Evolutionary conservation across 30 jellyfish, hydroid and myxozoan species (phyloP).

Genomic region (Chrysaora quinquecirrha): DNA sequence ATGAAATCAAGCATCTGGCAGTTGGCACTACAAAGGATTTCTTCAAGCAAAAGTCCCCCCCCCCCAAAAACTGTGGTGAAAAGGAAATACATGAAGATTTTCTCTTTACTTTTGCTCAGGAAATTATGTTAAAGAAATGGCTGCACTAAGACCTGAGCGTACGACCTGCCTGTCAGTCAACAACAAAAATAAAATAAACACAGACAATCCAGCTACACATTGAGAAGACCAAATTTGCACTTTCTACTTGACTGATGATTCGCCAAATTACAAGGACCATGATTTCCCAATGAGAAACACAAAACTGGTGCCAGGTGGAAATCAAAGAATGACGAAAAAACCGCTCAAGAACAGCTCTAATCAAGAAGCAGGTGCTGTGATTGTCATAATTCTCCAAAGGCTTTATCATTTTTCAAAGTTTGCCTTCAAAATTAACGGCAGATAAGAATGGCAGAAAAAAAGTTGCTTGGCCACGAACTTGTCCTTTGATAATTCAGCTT

Average conservation of each 20-base stretch:
- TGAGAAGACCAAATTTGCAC: background rate
- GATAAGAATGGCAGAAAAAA: background rate
- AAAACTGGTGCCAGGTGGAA: too few species aligned
- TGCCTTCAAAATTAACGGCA: too few species aligned
- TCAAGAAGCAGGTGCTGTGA: background rate
- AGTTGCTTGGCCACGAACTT: conserved; percentile 7
- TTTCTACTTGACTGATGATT: background rate
- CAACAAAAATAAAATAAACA: too few species aligned
- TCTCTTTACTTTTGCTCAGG: conserved; percentile 4
- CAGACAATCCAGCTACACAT: background rate
- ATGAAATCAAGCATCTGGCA: background rate
- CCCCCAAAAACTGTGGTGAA: background rate
- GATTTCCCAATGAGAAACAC: background rate
- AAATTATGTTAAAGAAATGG: conserved; percentile 2
- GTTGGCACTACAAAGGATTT: background rate
- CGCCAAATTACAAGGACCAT: too few species aligned
- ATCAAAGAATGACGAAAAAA: too few species aligned
- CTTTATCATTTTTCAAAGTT: background rate
- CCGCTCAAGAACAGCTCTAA: too few species aligned
- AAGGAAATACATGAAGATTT: background rate
- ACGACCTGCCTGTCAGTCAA: too few species aligned
- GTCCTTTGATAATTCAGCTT: background rate
- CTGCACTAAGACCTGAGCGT: too few species aligned
- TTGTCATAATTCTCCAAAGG: background rate
- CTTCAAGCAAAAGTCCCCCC: conserved; percentile 9